Percentiles rank a stretch among this genome's conserved stretches.
These are phyloP conservation scores for Sylvia borin DNA, from an alignment of 2,797 vertebrate genomes.

Conservation along the genomic window DNA sequence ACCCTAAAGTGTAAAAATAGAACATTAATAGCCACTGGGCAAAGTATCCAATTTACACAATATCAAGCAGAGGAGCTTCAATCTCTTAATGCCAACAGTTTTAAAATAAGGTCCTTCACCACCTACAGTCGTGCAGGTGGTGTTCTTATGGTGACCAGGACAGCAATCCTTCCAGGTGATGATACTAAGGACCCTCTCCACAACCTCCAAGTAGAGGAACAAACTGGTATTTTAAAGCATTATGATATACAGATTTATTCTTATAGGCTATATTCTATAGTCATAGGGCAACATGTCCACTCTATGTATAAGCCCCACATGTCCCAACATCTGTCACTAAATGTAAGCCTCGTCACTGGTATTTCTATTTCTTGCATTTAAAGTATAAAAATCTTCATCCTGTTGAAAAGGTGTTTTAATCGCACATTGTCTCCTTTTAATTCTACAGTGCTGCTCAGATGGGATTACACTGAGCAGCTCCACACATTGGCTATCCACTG, in stretches of 20 bases:
- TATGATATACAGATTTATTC: neutral
- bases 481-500: neutral
- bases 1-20: neutral
- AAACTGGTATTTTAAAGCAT: neutral
- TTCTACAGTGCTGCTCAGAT: neutral
- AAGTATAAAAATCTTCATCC: neutral
- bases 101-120: neutral
- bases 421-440: neutral
- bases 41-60: neutral
- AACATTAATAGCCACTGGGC: neutral
- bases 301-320: neutral
- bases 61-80: neutral
- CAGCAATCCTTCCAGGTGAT: neutral
- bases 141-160: neutral
- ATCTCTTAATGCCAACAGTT: neutral
- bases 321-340: neutral
- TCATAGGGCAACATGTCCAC: neutral
- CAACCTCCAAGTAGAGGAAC: neutral
- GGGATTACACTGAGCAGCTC: neutral
- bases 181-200: neutral
- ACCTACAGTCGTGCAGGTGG: neutral
- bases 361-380: neutral
- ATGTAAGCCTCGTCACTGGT: neutral
- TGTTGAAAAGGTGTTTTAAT: neutral
- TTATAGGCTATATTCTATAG: neutral